These are phyloP conservation scores for Anhinga anhinga DNA, from an alignment of 2,113 vertebrate species.

Conservation along the genomic window DNA sequence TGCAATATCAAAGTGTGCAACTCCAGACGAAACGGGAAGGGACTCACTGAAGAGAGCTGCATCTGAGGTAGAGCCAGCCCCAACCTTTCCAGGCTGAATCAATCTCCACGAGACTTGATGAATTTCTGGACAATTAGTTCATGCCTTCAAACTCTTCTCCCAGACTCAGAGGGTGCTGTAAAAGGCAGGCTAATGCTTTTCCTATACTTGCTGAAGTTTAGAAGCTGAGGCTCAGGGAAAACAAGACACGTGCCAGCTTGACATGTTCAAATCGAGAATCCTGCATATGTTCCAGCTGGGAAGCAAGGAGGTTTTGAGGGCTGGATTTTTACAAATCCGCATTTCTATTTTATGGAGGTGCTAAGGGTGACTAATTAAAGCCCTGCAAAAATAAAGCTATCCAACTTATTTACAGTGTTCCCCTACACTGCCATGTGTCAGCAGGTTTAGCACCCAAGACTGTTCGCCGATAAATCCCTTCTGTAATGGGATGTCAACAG, in stretches of 20 bases:
- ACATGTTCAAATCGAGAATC: neutral
- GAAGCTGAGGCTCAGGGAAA: neutral
- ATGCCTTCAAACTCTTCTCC: neutral
- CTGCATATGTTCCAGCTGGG: neutral
- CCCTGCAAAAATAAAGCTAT: neutral
- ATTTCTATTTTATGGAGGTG: neutral
- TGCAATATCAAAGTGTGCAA: neutral
- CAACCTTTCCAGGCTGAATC: neutral
- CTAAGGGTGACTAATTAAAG: neutral
- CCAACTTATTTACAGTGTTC: neutral
- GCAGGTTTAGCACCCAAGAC: neutral
- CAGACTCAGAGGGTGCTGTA: neutral
- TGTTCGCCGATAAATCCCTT: neutral
- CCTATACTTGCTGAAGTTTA: neutral
- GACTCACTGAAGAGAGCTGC: neutral
- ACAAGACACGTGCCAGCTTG: neutral
- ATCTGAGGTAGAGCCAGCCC: neutral
- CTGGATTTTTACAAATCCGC: neutral
- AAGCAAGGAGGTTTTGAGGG: neutral
- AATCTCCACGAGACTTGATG: neutral
- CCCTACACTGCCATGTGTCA: neutral
- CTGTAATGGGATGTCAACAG: neutral
- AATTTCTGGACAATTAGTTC: neutral
- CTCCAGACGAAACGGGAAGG: neutral
- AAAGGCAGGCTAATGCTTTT: neutral